Evolutionary conservation across 2,888 invertebrate genomes (phyloP).

Genomic region (Venusia cambrica): DNA sequence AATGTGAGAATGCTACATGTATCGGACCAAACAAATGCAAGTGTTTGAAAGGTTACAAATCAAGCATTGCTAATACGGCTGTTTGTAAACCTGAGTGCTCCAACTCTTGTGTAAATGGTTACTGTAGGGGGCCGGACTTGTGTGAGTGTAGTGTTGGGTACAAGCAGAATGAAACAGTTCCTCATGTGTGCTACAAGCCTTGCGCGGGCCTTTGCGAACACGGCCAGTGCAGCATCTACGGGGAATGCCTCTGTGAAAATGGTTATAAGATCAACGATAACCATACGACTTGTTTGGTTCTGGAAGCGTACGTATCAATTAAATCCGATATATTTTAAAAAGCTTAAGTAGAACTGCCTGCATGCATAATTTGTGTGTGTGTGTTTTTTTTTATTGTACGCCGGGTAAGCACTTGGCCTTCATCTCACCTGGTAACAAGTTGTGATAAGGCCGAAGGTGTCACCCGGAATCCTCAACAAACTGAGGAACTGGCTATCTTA

Average conservation of each 20-base stretch:
- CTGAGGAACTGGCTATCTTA: too few relatives aligned
- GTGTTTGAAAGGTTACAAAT: constrained; percentile 16
- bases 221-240: constrained; percentile 42
- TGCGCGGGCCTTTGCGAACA: constrained; percentile 41
- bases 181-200: constrained; percentile 39
- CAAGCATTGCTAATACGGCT: not conserved
- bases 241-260: constrained; percentile 40
- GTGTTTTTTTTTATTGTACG: constrained; percentile 23
- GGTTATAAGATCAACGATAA: constrained; percentile 37
- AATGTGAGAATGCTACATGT: constrained; percentile 20
- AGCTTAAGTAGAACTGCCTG: too few relatives aligned
- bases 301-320: constrained; percentile 43
- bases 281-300: constrained; percentile 33
- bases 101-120: constrained; percentile 13
- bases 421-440: too few relatives aligned
- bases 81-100: constrained; percentile 13
- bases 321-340: too few relatives aligned
- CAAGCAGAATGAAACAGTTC: constrained; percentile 24
- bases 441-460: too few relatives aligned
- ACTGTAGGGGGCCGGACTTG: constrained; percentile 16
- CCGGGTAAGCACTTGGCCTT: too few relatives aligned
- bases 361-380: too few relatives aligned
- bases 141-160: constrained; percentile 24
- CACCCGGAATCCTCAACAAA: too few relatives aligned
- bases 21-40: constrained; percentile 11